Evolutionary conservation across 2,797 vertebrate species (phyloP).

Genomic region (Meda fulgida): DNA sequence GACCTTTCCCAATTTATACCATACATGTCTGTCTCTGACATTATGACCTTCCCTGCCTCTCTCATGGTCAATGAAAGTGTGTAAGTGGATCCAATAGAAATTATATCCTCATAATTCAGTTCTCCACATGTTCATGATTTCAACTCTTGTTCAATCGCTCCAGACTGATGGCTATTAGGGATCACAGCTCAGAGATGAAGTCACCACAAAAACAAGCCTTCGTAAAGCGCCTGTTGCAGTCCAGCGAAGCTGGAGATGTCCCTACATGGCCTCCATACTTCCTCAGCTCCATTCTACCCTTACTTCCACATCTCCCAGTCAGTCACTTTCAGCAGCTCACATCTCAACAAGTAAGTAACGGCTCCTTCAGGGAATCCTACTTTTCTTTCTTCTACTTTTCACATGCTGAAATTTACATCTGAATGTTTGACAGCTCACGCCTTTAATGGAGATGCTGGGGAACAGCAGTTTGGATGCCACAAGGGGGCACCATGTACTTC

Average conservation of each 20-base stretch:
- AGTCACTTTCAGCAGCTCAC: constrained; percentile 87
- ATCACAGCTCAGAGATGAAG: constrained; percentile 87
- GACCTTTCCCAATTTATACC: constrained; percentile 91
- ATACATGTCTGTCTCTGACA: constrained; percentile 90
- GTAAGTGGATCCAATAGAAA: constrained; percentile 73
- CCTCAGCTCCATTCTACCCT: constrained; percentile 81
- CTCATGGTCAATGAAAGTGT: constrained; percentile 88
- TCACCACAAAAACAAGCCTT: constrained; percentile 87
- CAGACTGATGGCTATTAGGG: constrained; percentile 85
- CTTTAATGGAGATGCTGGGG: constrained; percentile 83
- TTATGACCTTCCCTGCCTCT: constrained; percentile 86
- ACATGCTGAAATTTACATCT: neutral
- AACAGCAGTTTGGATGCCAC: constrained; percentile 83
- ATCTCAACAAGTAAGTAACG: constrained; percentile 81
- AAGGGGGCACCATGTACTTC: constrained; percentile 84
- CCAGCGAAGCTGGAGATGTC: constrained; percentile 82
- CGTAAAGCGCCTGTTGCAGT: constrained; percentile 85
- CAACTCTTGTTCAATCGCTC: neutral
- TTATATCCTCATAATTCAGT: neutral
- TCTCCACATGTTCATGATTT: constrained; percentile 13
- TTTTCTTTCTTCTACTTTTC: neutral
- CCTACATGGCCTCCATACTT: constrained; percentile 86
- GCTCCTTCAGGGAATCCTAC: neutral
- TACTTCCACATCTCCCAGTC: constrained; percentile 87
- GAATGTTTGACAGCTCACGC: constrained; percentile 76